phyloP scores from a whole-genome alignment of 1,140 invertebrate species.

The Globodera ellingtonae region DNA sequence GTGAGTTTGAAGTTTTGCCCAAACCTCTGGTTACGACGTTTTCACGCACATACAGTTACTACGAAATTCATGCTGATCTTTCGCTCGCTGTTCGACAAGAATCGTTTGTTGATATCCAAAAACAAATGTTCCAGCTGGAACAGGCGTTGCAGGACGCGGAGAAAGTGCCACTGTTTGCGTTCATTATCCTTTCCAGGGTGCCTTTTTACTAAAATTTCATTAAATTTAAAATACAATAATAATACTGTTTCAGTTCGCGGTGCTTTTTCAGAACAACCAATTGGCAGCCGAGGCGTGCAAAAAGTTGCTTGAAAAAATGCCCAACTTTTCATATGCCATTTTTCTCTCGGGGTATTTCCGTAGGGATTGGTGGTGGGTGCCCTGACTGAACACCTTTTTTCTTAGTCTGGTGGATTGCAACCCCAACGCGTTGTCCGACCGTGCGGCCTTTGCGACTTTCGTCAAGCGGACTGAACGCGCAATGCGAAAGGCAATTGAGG shows the following conservation, averaged over 20 bases:
- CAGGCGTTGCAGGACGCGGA: not conserved
- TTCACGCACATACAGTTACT: conserved; percentile 17
- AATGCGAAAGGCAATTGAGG: conserved; percentile 34
- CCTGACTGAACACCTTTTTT: not conserved
- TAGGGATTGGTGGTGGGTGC: not conserved
- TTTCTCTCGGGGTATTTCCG: conserved; percentile 24
- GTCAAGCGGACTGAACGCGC: conserved; percentile 16
- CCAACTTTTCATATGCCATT: conserved; percentile 32
- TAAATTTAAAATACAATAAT: not conserved
- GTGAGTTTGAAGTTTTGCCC: conserved; percentile 16
- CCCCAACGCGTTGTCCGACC: not conserved
- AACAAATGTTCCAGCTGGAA: conserved; percentile 13
- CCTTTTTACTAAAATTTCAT: not conserved
- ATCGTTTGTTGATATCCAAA: conserved; percentile 13
- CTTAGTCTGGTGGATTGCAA: conserved; percentile 7
- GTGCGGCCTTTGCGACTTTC: not conserved
- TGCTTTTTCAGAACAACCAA: conserved; percentile 26
- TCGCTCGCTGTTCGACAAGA: not conserved
- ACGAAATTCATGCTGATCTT: conserved; percentile 18
- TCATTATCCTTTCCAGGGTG: conserved; percentile 26
- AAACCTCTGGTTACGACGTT: not conserved
- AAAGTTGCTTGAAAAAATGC: conserved; percentile 21
- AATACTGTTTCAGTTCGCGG: conserved; percentile 17
- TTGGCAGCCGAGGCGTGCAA: conserved; percentile 23
- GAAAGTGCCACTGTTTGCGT: conserved; percentile 26